Percentiles rank a stretch among this genome's conserved stretches.
Evolutionary conservation across 2,797 vertebrate genomes (phyloP).

Genomic region (Podarcis lilfordi): DNA sequence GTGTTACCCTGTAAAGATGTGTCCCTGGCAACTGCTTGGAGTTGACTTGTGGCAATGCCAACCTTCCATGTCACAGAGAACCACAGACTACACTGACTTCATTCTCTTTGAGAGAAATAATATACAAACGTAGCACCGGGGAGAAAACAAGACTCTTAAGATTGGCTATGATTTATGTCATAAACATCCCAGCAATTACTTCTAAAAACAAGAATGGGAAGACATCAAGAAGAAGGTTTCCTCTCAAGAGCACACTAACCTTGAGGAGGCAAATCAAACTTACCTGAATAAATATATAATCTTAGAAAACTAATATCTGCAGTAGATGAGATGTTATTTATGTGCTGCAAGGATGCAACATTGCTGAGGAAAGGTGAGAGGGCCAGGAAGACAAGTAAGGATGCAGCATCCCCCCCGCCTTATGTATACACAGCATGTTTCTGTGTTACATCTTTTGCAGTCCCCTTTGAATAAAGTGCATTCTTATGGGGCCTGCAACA

Average conservation of each 20-base stretch:
- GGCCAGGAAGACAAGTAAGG: constrained; percentile 28
- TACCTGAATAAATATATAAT: constrained; percentile 4
- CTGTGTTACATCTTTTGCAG: not conserved
- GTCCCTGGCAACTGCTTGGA: not conserved
- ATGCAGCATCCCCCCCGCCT: constrained; percentile 1
- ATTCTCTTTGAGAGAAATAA: not conserved
- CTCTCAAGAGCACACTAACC: not conserved
- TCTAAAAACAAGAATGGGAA: not conserved
- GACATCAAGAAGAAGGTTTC: constrained; percentile 18
- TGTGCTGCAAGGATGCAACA: constrained; percentile 38
- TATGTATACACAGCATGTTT: not conserved
- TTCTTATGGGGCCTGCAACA: not conserved
- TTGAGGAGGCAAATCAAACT: constrained; percentile 17
- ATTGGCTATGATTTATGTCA: not conserved
- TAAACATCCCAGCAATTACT: not conserved
- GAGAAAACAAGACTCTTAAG: constrained; percentile 2
- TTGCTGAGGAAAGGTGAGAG: constrained; percentile 25
- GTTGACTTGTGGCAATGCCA: not conserved
- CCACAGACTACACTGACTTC: not conserved
- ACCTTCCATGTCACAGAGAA: constrained; percentile 8
- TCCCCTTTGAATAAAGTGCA: constrained; percentile 1
- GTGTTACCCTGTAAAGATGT: not conserved
- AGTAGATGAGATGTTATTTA: constrained; percentile 28
- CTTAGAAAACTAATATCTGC: constrained; percentile 15
- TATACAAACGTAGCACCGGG: not conserved